phyloP scores from a whole-genome alignment of 2,888 invertebrate genomes.

The Tetramorium bicarinatum region DNA sequence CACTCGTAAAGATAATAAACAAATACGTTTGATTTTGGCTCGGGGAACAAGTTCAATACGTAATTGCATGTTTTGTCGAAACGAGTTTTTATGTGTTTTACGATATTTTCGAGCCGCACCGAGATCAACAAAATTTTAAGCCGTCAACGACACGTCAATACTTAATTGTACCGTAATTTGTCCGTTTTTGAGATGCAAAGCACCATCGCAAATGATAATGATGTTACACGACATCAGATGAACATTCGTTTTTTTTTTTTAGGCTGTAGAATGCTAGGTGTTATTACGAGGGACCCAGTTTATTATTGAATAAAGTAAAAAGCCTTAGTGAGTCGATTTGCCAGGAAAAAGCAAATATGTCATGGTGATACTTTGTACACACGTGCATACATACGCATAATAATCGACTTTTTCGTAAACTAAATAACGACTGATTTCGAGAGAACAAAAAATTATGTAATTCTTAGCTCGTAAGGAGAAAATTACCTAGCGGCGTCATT shows the following conservation, averaged over 20 bases:
- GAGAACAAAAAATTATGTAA: slow-evolving; percentile 58
- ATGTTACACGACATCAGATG: slow-evolving; percentile 7
- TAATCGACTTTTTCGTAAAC: slow-evolving; percentile 72
- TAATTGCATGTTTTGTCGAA: slow-evolving; percentile 17
- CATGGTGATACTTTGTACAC: slow-evolving; percentile 52
- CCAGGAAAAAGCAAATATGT: slow-evolving; percentile 20
- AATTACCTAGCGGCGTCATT: slow-evolving; percentile 51
- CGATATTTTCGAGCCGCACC: not conserved
- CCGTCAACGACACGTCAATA: slow-evolving; percentile 23
- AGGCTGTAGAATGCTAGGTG: slow-evolving; percentile 37
- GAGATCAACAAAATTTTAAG: slow-evolving; percentile 32
- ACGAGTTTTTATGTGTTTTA: slow-evolving; percentile 17
- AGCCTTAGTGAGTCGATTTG: slow-evolving; percentile 52
- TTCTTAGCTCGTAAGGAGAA: slow-evolving; percentile 60
- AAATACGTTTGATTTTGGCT: slow-evolving; percentile 20
- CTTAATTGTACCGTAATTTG: slow-evolving; percentile 12
- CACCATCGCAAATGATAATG: slow-evolving; percentile 28
- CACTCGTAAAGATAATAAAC: not conserved
- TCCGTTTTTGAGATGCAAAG: slow-evolving; percentile 19
- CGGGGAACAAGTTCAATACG: slow-evolving; percentile 13
- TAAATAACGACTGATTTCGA: slow-evolving; percentile 81
- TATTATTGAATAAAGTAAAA: slow-evolving; percentile 41
- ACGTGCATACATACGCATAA: slow-evolving; percentile 37
- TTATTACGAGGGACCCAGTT: slow-evolving; percentile 46
- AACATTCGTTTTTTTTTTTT: slow-evolving; percentile 34